Conservation (phyloP, 2,797 vertebrate species). For the Streptopelia turtur region DNA sequence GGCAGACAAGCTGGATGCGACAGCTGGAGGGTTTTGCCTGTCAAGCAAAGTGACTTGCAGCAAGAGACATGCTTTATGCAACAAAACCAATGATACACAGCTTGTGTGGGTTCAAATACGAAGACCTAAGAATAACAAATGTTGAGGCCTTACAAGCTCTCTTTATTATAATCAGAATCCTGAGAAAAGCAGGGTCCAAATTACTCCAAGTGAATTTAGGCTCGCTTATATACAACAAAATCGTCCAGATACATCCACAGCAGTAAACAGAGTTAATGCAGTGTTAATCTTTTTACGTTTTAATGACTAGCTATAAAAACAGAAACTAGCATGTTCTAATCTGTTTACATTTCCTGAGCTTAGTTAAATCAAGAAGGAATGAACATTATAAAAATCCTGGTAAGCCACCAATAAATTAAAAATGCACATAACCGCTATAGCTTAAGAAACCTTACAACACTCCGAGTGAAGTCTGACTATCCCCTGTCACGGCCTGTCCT, state of each 20-base stretch:
- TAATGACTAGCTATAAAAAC: slow-evolving; percentile 64
- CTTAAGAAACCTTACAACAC: background rate
- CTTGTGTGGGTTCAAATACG: slow-evolving; percentile 16
- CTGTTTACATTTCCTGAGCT: slow-evolving; percentile 74
- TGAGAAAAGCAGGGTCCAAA: slow-evolving; percentile 53
- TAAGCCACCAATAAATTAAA: slow-evolving; percentile 63
- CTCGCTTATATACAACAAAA: slow-evolving; percentile 33
- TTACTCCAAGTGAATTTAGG: slow-evolving; percentile 43
- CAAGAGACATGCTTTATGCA: slow-evolving; percentile 34
- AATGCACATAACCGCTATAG: slow-evolving; percentile 12
- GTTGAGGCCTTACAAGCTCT: slow-evolving; percentile 29
- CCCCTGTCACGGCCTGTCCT: background rate
- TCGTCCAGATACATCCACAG: slow-evolving; percentile 39
- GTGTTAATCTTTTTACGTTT: slow-evolving; percentile 66
- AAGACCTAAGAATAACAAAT: slow-evolving; percentile 36
- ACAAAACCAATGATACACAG: background rate
- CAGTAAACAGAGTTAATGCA: slow-evolving; percentile 63
- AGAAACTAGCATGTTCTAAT: slow-evolving; percentile 61
- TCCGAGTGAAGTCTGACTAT: background rate
- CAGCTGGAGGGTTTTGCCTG: slow-evolving; percentile 64
- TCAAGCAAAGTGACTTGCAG: slow-evolving; percentile 55
- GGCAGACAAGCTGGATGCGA: slow-evolving; percentile 57
- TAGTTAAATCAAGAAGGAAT: slow-evolving; percentile 68
- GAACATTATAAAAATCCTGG: slow-evolving; percentile 33
- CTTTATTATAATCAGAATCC: slow-evolving; percentile 47